Evolutionary conservation across 2,797 vertebrate genomes (phyloP).

Genomic region (Coregonus ussuriensis): DNA sequence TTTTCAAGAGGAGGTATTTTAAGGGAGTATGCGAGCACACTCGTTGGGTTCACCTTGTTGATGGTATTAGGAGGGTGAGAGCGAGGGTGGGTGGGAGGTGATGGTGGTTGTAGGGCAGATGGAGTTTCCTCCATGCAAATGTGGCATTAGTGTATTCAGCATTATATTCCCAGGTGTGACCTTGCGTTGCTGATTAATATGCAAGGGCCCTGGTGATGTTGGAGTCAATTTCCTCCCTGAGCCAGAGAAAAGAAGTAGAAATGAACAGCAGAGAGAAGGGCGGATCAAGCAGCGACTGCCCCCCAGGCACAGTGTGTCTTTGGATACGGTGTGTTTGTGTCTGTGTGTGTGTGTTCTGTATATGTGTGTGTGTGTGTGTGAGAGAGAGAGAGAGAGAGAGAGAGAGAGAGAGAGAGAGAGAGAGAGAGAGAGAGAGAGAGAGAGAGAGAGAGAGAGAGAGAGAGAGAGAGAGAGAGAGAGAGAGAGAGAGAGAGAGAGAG

Average conservation of each 20-base stretch:
- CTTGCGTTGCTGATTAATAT: conserved; percentile 48
- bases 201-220: conserved; percentile 37
- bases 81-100: conserved; percentile 27
- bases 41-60: conserved; percentile 12
- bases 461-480: too few species aligned
- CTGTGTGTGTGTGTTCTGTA: not conserved
- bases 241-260: conserved; percentile 34
- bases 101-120: conserved; percentile 55
- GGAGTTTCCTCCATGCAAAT: conserved; percentile 56
- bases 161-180: conserved; percentile 18
- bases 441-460: too few species aligned
- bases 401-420: too few species aligned
- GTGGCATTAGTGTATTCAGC: not conserved
- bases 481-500: too few species aligned
- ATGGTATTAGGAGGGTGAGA: conserved; percentile 44
- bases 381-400: too few species aligned
- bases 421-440: too few species aligned
- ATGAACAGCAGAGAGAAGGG: conserved; percentile 28
- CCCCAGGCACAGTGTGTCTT: not conserved
- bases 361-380: not conserved
- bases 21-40: too few species aligned
- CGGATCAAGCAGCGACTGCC: conserved; percentile 34
- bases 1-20: too few species aligned
- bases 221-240: conserved; percentile 57
- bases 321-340: not conserved